Evolutionary conservation across 92 coral and sea anemone species (phyloP).

Genomic region (Palythoa caribaeorum): DNA sequence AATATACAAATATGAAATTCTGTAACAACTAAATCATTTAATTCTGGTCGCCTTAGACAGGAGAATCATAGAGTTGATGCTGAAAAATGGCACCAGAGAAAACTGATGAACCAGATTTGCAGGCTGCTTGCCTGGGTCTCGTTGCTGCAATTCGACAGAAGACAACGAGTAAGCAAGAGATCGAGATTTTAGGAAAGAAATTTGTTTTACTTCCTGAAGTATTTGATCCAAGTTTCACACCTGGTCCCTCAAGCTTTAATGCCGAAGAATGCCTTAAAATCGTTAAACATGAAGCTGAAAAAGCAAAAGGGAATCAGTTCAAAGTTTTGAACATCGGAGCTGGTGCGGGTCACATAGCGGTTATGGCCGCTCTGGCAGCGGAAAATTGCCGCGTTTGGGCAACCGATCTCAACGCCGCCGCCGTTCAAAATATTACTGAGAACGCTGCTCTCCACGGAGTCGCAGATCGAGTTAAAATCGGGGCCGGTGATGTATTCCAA

Average conservation of each 20-base stretch:
- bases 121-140: slow-evolving; percentile 41
- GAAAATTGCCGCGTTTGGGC: slow-evolving; percentile 65
- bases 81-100: slow-evolving; percentile 36
- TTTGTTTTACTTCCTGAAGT: slow-evolving; percentile 67
- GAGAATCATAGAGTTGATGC: neutral
- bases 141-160: slow-evolving; percentile 59
- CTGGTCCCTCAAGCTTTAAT: slow-evolving; percentile 47
- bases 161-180: slow-evolving; percentile 51
- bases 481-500: slow-evolving; percentile 60
- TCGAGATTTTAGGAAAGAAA: slow-evolving; percentile 56
- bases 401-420: slow-evolving; percentile 61
- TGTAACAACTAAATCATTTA: neutral
- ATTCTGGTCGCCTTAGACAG: neutral
- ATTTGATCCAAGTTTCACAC: slow-evolving; percentile 59
- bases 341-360: slow-evolving; percentile 62
- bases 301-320: slow-evolving; percentile 28
- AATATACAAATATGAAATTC: slow-evolving; percentile 9
- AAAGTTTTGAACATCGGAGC: slow-evolving; percentile 68
- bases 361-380: slow-evolving; percentile 53
- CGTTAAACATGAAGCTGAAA: slow-evolving; percentile 43
- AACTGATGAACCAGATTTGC: slow-evolving; percentile 19
- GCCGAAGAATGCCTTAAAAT: slow-evolving; percentile 45
- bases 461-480: slow-evolving; percentile 55
- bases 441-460: slow-evolving; percentile 65
- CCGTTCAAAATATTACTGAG: slow-evolving; percentile 66